Percentiles rank a stretch among this genome's conserved stretches.
Conservation (phyloP, 2,797 vertebrate species). For the Siniperca scherzeri region DNA sequence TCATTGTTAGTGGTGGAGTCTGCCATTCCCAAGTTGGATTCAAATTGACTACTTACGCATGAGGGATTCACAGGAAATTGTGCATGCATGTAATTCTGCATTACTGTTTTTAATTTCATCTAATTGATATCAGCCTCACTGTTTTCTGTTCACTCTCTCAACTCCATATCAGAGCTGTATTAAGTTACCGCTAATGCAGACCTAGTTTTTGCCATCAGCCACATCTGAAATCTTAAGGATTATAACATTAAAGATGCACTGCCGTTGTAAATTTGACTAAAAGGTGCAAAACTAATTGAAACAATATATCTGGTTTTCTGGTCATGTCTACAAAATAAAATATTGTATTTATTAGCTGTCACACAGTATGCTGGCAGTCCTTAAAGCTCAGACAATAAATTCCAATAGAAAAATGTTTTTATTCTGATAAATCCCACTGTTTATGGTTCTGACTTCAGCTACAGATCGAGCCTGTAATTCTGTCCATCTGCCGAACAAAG, state of each 20-base stretch:
- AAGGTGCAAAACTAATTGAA: not conserved
- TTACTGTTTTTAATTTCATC: not conserved
- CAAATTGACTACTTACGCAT: not conserved
- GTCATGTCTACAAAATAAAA: not conserved
- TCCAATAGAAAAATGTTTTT: conserved; percentile 1
- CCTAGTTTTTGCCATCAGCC: too few species aligned
- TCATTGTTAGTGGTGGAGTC: not conserved
- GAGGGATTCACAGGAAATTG: not conserved
- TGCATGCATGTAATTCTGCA: not conserved
- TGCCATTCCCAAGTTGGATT: not conserved
- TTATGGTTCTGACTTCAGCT: conserved; percentile 12
- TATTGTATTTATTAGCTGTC: not conserved
- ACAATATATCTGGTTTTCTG: not conserved
- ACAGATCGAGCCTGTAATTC: conserved; percentile 3
- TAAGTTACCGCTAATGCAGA: not conserved
- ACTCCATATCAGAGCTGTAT: not conserved
- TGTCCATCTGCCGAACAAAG: conserved; percentile 54
- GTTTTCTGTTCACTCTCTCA: not conserved
- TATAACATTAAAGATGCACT: not conserved
- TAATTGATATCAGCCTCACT: not conserved
- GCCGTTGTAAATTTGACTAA: not conserved
- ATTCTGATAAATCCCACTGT: conserved; percentile 29
- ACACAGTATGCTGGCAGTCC: not conserved
- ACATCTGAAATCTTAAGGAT: not conserved
- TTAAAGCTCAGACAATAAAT: not conserved